These are phyloP conservation scores for Megastigmus dorsalis DNA, from an alignment of 2,888 invertebrate species.

Conservation along the genomic window DNA sequence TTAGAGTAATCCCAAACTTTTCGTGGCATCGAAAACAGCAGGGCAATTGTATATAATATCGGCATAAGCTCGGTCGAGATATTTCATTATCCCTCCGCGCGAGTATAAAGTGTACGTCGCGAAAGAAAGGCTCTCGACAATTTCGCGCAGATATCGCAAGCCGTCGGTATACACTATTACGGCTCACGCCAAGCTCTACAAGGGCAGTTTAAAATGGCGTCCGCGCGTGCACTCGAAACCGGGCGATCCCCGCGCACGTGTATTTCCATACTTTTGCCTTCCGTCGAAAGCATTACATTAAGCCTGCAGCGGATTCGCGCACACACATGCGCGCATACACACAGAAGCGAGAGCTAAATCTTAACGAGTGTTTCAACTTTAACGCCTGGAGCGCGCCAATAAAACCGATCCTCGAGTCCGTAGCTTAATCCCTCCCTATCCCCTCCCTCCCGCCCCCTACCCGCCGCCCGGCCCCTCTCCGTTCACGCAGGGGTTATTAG, in stretches of 20 bases:
- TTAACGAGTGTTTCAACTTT: constrained; percentile 34
- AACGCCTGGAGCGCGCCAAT: constrained; percentile 16
- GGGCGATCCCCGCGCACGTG: background rate
- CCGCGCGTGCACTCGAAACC: background rate
- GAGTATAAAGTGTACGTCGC: too few relatives aligned
- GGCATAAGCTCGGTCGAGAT: too few relatives aligned
- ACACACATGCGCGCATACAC: background rate
- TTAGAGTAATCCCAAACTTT: too few relatives aligned
- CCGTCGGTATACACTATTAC: background rate
- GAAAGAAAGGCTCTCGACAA: too few relatives aligned
- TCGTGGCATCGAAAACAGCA: too few relatives aligned
- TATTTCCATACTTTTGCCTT: background rate
- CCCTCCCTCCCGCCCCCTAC: too few relatives aligned
- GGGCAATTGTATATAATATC: too few relatives aligned
- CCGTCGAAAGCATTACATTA: background rate
- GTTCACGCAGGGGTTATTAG: constrained; percentile 25
- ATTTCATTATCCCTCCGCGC: too few relatives aligned
- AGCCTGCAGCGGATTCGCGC: background rate
- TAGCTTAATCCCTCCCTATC: background rate
- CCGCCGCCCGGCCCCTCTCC: too few relatives aligned
- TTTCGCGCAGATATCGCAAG: background rate
- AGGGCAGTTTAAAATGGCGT: background rate
- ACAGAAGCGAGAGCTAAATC: background rate
- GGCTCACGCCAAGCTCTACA: too few relatives aligned
- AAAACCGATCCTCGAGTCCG: constrained; percentile 28